Base-by-base conservation (phyloP, 2,888 invertebrate genomes). In the Calephelis perditalis region DNA sequence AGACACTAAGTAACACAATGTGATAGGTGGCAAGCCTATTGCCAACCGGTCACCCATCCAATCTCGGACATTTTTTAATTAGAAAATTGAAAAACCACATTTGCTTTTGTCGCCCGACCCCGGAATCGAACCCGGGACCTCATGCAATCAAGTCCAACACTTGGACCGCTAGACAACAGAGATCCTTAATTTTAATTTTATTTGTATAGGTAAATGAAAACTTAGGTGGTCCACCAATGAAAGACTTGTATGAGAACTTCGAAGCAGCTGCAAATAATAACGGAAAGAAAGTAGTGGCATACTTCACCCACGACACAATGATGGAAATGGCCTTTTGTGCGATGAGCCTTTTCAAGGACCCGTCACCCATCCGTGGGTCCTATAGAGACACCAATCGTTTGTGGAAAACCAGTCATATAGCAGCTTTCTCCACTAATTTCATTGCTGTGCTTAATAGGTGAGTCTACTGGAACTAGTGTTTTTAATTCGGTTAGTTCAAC, bases 371-470 rank as follows among this genome's bases (percentile, higher is more conserved):
- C 11, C 84, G 83, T 1, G 92, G 94, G 0, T 82, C 86, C 5
- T 92, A 92, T 68, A 94, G 91, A 69, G 78, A 90, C 54, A 70
- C 76, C 0, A 80, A 84, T 57, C 90, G 96, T 58, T 79, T 92
- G 56, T 96, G 95, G 94, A 91, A 91, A 66, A 93, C 93, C 0
- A 95, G 96, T 9, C 73, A 83, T 4, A 88, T 95, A 47, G 92
- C 92, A 57, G 93, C 96, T 0, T 96, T 96, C 74, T 93, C 94
- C 0, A 88, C 92, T 0, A 96, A 96, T 77, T 74, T 96, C 10
- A 92, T 93, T 26, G 95, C 94, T 43, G 93, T 95, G n/a, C 92
- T 96, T 69, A 95, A 95, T 74, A 92, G 93, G 93, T 95, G 78
- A 84, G 86, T 1, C 73, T 43, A n/a, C 47, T 62, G 6, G 6